phyloP scores from a whole-genome alignment of 2,888 invertebrate genomes.

The Pyrocoelia pectoralis region DNA sequence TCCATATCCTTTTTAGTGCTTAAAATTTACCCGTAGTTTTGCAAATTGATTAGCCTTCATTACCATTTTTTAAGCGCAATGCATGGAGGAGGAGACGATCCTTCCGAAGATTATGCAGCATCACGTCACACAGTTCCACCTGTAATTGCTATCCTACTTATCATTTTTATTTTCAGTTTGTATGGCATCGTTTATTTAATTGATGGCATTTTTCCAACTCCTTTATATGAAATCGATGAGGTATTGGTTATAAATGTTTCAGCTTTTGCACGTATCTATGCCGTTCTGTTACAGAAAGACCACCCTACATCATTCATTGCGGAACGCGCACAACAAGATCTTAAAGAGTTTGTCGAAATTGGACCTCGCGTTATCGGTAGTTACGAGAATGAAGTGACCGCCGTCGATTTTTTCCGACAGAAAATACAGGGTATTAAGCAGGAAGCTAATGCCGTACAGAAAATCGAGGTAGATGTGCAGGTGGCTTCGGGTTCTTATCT shows the following conservation, averaged over 20 bases:
- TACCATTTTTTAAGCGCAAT: not conserved
- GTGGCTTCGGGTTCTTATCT: slow-evolving; percentile 76
- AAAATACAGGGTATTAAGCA: slow-evolving; percentile 64
- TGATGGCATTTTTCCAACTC: slow-evolving; percentile 26
- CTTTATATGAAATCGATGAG: slow-evolving; percentile 32
- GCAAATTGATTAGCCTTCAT: too few relatives aligned
- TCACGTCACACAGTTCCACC: slow-evolving; percentile 25
- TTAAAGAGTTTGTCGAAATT: slow-evolving; percentile 68
- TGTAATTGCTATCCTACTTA: slow-evolving; percentile 25
- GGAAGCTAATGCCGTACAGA: slow-evolving; percentile 64
- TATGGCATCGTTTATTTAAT: slow-evolving; percentile 33
- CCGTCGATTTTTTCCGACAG: slow-evolving; percentile 67
- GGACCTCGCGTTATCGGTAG: slow-evolving; percentile 80
- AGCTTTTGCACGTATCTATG: too few relatives aligned
- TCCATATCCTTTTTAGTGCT: too few relatives aligned
- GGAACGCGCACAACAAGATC: slow-evolving; percentile 70
- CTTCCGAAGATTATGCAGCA: slow-evolving; percentile 10
- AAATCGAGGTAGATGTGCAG: slow-evolving; percentile 72
- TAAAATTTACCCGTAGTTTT: too few relatives aligned
- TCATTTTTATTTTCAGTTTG: slow-evolving; percentile 28
- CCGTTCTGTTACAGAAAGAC: slow-evolving; percentile 19
- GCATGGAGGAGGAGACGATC: slow-evolving; percentile 6
- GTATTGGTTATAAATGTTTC: too few relatives aligned
- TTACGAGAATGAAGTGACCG: slow-evolving; percentile 79
- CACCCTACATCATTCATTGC: slow-evolving; percentile 64